phyloP scores from a whole-genome alignment of 2,797 vertebrate genomes.

The Eupleurogrammus muticus region DNA sequence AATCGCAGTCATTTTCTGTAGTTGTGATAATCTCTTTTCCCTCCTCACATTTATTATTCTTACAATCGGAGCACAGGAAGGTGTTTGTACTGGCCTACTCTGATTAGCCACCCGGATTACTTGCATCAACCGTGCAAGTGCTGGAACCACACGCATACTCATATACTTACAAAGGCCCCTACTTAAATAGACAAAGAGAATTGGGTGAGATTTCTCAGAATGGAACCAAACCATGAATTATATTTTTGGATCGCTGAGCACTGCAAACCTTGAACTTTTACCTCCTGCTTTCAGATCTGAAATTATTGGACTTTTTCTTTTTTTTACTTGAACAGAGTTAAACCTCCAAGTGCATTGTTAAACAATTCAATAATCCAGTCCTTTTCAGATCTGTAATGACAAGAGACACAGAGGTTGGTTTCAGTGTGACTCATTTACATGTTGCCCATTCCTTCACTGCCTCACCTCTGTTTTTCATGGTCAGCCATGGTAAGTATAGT shows the following conservation, averaged over 20 bases:
- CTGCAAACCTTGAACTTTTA: slow-evolving; percentile 34
- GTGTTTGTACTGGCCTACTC: slow-evolving; percentile 54
- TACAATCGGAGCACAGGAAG: slow-evolving; percentile 52
- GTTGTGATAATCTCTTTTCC: slow-evolving; percentile 44
- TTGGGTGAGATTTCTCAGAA: slow-evolving; percentile 57
- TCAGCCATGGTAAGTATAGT: slow-evolving; percentile 75
- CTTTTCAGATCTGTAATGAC: slow-evolving; percentile 47
- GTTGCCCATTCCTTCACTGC: slow-evolving; percentile 65
- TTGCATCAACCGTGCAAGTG: slow-evolving; percentile 37
- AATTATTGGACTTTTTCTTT: slow-evolving; percentile 4
- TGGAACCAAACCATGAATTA: slow-evolving; percentile 43
- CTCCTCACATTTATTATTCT: slow-evolving; percentile 65
- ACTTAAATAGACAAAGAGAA: slow-evolving; percentile 31
- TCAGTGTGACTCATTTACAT: slow-evolving; percentile 21
- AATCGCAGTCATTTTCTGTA: slow-evolving; percentile 32
- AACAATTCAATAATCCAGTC: slow-evolving; percentile 2
- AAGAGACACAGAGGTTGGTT: slow-evolving; percentile 31
- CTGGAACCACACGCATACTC: slow-evolving; percentile 30
- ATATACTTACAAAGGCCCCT: slow-evolving; percentile 6
- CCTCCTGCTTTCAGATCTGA: slow-evolving; percentile 52
- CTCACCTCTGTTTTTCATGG: slow-evolving; percentile 71
- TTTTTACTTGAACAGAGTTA: not conserved
- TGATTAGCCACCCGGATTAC: slow-evolving; percentile 63
- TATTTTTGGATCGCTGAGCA: slow-evolving; percentile 20
- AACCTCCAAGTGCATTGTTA: not conserved